phyloP scores from a whole-genome alignment of 2,113 vertebrate genomes.

The Embiotoca jacksoni region DNA sequence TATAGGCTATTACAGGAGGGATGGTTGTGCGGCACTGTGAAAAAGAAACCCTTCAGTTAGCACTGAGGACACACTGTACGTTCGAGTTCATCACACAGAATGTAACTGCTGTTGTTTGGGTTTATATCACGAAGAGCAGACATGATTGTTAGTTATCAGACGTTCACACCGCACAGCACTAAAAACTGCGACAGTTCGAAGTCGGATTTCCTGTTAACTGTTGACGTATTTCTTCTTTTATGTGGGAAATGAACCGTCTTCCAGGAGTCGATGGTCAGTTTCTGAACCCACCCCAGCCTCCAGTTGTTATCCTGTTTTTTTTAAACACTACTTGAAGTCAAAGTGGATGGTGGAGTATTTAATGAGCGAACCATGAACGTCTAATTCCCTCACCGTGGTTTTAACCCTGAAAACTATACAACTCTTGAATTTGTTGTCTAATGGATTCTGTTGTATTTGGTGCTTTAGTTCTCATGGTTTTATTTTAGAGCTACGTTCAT shows the following conservation, averaged over 20 bases:
- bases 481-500: constrained; percentile 13
- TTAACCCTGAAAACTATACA: not conserved
- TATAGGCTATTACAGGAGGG: too few relatives aligned
- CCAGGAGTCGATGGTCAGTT: not conserved
- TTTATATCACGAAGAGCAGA: too few relatives aligned
- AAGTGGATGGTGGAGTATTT: not conserved
- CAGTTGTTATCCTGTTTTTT: constrained; percentile 1
- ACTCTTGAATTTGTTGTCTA: constrained; percentile 7
- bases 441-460: constrained; percentile 31
- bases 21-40: too few relatives aligned
- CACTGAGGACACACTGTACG: too few relatives aligned
- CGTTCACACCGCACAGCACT: not conserved
- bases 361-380: not conserved
- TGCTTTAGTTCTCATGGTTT: constrained; percentile 32
- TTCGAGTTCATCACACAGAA: too few relatives aligned
- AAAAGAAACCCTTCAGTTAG: too few relatives aligned
- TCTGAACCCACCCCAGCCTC: not conserved
- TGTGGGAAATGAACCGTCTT: not conserved
- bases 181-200: too few relatives aligned
- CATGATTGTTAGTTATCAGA: not conserved
- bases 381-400: not conserved
- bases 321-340: constrained; percentile 3
- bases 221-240: constrained; percentile 11
- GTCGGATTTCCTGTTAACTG: too few relatives aligned
- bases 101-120: too few relatives aligned